Conservation (phyloP, 2,113 vertebrate species). For the Amia ocellicauda region DNA sequence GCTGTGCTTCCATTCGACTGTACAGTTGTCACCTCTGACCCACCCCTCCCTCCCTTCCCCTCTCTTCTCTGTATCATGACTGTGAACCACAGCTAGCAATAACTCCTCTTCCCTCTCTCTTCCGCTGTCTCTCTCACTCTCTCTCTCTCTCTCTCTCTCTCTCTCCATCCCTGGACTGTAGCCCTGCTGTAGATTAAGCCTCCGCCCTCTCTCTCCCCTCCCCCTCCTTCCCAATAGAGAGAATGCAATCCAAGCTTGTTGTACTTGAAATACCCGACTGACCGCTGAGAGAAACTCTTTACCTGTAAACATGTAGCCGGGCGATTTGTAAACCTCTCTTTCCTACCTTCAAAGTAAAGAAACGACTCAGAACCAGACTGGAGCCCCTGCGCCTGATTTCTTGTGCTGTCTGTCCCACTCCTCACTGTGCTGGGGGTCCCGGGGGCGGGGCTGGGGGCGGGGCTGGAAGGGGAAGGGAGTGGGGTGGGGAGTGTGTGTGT, state of each 20-base stretch:
- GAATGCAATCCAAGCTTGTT: conserved; percentile 22
- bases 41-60: not conserved
- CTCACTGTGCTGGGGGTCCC: too few relatives aligned
- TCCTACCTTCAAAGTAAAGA: not conserved
- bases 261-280: conserved; percentile 22
- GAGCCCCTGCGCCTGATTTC: not conserved
- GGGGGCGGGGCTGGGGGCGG: too few relatives aligned
- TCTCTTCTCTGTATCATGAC: conserved; percentile 25
- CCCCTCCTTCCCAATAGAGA: not conserved
- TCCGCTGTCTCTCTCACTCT: conserved; percentile 3
- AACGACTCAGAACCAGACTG: not conserved
- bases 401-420: not conserved
- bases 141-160: too few relatives aligned
- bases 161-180: not conserved
- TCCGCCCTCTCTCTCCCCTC: not conserved
- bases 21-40: conserved; percentile 20
- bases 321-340: not conserved
- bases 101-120: conserved; percentile 24
- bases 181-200: too few relatives aligned
- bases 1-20: conserved; percentile 37
- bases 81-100: conserved; percentile 29
- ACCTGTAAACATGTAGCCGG: conserved; percentile 7
- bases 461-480: too few relatives aligned
- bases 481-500: too few relatives aligned
- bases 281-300: conserved; percentile 4